Conservation (phyloP, 2,797 vertebrate species). For the Sylvia borin region DNA sequence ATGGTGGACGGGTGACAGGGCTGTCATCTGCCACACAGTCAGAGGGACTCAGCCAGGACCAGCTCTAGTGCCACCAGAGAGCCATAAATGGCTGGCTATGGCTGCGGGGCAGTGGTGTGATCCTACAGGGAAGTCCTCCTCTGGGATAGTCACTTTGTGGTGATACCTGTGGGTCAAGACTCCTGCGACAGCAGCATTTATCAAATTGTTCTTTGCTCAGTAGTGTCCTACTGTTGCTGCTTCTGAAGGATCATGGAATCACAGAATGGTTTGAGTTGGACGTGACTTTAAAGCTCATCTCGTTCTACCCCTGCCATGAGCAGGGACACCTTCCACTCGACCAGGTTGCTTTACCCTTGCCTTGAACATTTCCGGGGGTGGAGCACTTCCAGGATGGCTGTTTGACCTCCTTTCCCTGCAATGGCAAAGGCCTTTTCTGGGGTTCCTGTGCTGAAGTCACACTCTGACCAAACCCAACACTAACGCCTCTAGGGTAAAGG, state of each 20-base stretch:
- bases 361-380: background rate
- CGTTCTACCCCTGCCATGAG: background rate
- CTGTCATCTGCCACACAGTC: background rate
- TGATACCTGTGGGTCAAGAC: accelerated
- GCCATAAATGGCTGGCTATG: background rate
- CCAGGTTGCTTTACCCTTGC: background rate
- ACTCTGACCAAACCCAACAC: background rate
- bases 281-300: background rate
- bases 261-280: background rate
- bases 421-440: background rate
- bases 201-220: background rate
- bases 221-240: background rate
- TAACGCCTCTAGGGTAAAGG: background rate
- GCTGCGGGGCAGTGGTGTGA: background rate
- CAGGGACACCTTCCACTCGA: background rate
- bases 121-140: background rate
- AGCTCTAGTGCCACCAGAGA: background rate
- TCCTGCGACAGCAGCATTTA: background rate
- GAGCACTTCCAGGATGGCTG: background rate
- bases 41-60: background rate
- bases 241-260: background rate
- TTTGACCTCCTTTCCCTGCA: no score
- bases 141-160: no score
- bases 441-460: accelerated
- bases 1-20: accelerated